Conservation (phyloP, 1,140 invertebrate species). For the Micrasema minimum region DNA sequence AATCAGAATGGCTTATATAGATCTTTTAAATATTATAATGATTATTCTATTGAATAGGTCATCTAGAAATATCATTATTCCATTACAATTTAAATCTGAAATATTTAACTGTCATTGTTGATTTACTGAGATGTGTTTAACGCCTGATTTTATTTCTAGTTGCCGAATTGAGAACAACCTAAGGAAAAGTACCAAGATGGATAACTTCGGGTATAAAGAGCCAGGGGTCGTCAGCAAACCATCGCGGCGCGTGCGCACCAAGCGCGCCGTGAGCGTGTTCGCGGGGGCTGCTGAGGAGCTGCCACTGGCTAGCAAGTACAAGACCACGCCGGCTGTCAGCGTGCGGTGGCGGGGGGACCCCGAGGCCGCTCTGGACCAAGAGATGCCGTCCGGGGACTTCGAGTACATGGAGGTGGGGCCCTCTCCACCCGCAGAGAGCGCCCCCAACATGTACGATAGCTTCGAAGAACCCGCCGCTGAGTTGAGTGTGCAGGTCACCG, state of each 20-base stretch:
- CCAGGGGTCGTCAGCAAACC: constrained; percentile 54
- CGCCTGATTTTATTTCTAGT: constrained; percentile 35
- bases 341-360: constrained; percentile 66
- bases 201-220: constrained; percentile 63
- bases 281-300: constrained; percentile 56
- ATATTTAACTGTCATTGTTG: too few relatives aligned
- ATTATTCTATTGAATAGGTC: neutral
- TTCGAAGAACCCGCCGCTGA: constrained; percentile 77
- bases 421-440: constrained; percentile 77
- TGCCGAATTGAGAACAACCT: neutral
- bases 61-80: too few relatives aligned
- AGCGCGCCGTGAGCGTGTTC: constrained; percentile 59
- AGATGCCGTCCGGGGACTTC: constrained; percentile 73
- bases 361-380: constrained; percentile 71
- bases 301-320: constrained; percentile 55
- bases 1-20: neutral
- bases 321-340: constrained; percentile 60
- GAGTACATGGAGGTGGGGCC: constrained; percentile 79
- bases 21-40: constrained; percentile 19
- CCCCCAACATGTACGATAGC: constrained; percentile 79
- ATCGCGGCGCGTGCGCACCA: constrained; percentile 51
- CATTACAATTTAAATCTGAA: too few relatives aligned
- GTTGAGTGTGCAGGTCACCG: constrained; percentile 77
- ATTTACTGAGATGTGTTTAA: too few relatives aligned
- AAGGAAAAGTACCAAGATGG: constrained; percentile 50